Evolutionary conservation across 92 coral and sea anemone genomes (phyloP).

Genomic region (Blastomussa wellsi): DNA sequence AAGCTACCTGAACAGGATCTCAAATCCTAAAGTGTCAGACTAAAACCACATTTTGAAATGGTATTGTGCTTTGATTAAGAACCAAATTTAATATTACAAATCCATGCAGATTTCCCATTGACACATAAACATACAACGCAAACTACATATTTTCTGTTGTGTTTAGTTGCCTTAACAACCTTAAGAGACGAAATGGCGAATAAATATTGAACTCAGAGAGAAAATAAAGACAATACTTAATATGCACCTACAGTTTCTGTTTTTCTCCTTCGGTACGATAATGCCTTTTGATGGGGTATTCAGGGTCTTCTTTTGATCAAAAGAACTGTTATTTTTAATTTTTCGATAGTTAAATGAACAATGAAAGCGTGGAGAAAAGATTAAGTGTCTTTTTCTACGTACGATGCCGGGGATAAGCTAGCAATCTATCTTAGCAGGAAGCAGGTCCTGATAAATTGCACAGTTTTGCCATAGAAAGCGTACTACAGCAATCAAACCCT

Average conservation of each 20-base stretch:
- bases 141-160: background rate
- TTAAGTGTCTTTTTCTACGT: background rate
- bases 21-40: background rate
- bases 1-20: background rate
- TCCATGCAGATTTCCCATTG: background rate
- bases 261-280: background rate
- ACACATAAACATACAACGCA: background rate
- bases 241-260: background rate
- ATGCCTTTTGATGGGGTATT: background rate
- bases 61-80: background rate
- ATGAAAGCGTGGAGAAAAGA: background rate
- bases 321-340: background rate
- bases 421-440: background rate
- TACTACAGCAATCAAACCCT: background rate
- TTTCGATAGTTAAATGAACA: background rate
- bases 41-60: background rate
- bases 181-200: background rate
- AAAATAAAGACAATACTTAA: background rate
- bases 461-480: background rate
- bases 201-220: background rate
- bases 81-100: background rate
- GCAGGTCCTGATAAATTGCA: background rate
- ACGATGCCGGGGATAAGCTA: background rate
- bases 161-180: conserved; percentile 13
- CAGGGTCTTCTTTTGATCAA: background rate